Evolutionary conservation across 2,888 invertebrate species (phyloP).

Genomic region (Lochmaea crataegi): DNA sequence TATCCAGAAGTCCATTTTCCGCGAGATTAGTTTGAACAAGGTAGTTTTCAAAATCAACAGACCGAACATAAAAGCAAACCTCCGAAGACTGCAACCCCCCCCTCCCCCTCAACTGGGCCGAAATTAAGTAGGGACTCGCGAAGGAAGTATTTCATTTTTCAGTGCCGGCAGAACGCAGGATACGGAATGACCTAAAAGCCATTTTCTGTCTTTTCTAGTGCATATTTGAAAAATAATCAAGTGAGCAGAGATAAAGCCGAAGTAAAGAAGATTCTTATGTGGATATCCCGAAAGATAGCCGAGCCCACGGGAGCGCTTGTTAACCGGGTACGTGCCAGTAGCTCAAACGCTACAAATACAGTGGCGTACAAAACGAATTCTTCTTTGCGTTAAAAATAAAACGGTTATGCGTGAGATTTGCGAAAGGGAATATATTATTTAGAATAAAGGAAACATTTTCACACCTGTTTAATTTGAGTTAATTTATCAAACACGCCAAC

Average conservation of each 20-base stretch:
- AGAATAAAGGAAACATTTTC: neutral
- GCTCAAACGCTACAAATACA: conserved; percentile 14
- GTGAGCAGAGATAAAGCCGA: conserved; percentile 29
- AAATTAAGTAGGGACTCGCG: conserved; percentile 27
- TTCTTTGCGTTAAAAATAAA: too few relatives aligned
- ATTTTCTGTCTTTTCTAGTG: conserved; percentile 33
- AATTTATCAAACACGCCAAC: neutral
- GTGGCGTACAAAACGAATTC: neutral
- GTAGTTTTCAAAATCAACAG: conserved; percentile 5
- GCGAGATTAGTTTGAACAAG: neutral
- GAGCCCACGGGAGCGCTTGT: conserved; percentile 35
- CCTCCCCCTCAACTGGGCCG: neutral
- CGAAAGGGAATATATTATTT: too few relatives aligned
- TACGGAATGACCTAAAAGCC: conserved; percentile 21
- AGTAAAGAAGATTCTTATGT: conserved; percentile 35
- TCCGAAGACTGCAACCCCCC: neutral
- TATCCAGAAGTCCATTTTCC: neutral
- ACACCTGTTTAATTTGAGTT: neutral
- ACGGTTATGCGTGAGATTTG: too few relatives aligned
- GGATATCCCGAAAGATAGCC: conserved; percentile 35
- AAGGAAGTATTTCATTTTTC: conserved; percentile 30
- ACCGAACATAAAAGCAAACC: conserved; percentile 6
- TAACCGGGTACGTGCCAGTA: conserved; percentile 34
- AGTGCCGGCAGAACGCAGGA: conserved; percentile 16
- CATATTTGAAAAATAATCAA: conserved; percentile 38